Percentiles rank a stretch among this genome's conserved stretches.
Evolutionary conservation across 1,140 invertebrate genomes (phyloP).

Genomic region (Polypedilum vanderplanki): DNA sequence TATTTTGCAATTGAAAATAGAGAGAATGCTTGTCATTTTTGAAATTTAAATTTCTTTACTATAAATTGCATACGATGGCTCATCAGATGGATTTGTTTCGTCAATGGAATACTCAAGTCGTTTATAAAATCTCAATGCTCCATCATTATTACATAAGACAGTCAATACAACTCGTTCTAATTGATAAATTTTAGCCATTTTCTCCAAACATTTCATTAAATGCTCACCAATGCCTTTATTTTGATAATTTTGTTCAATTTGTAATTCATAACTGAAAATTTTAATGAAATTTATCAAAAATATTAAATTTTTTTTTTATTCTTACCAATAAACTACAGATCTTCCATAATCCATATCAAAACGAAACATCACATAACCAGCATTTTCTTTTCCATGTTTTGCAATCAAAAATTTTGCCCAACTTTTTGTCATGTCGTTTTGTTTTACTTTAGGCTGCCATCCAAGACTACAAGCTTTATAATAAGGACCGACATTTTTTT

Average conservation of each 20-base stretch:
- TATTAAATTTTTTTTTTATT: slow-evolving; percentile 29
- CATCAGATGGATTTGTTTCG: slow-evolving; percentile 49
- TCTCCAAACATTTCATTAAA: slow-evolving; percentile 68
- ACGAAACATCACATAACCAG: slow-evolving; percentile 70
- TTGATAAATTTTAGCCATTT: slow-evolving; percentile 61
- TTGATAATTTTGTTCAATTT: slow-evolving; percentile 57
- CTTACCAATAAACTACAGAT: slow-evolving; percentile 73
- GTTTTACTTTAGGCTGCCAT: slow-evolving; percentile 58
- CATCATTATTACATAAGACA: slow-evolving; percentile 65
- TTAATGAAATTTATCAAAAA: no score
- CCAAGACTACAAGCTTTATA: slow-evolving; percentile 54
- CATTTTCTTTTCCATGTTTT: slow-evolving; percentile 45
- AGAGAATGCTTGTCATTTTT: no score
- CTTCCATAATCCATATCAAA: slow-evolving; percentile 73
- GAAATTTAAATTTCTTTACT: slow-evolving; percentile 43
- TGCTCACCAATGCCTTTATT: slow-evolving; percentile 72
- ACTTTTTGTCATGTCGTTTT: slow-evolving; percentile 56
- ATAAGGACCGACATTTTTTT: slow-evolving; percentile 55
- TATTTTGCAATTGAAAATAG: no score
- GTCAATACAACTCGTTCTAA: slow-evolving; percentile 78
- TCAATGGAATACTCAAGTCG: slow-evolving; percentile 52
- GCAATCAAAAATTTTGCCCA: slow-evolving; percentile 59
- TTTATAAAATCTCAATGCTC: slow-evolving; percentile 63
- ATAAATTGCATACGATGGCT: slow-evolving; percentile 49
- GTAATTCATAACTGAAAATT: slow-evolving; percentile 74